Evolutionary conservation across 2,888 invertebrate genomes (phyloP), one percentile per base, ranked within the genome.

Genomic region (Ptychoptera albimana): DNA sequence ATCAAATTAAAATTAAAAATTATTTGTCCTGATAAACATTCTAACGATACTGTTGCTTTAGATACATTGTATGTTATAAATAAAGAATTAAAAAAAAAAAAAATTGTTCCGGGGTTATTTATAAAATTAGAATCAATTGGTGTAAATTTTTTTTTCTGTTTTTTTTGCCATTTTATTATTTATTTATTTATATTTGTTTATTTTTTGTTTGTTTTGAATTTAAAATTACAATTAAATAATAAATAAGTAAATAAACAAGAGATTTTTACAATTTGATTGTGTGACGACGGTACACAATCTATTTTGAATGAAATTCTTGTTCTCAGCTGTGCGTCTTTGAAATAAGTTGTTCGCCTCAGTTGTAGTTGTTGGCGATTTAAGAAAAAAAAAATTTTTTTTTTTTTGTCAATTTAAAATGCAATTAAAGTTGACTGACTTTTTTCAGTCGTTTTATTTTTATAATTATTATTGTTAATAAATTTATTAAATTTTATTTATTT

Each of bases 231-330:
- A 23, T 23, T 23, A 23, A 39, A 30, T 39, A 29, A 13, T 30
- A 39, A 39, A 39, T 23, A 9, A 16, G 29, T n/a, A 39, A 39
- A 39, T 9, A 39, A 39, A 34, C n/a, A 29, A 39, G 38, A 39
- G 38, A 39, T 39, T 13, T 39, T 23, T 39, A 12, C 39, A 39
- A 30, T 39, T 39, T 39, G 39, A 29, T 39, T 13, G 39, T 30
- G 29, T 29, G 30, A 29, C 29, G n/a, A 39, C 23, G 38, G 38
- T 39, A 39, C 38, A 39, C 29, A 39, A 39, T 30, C 30, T 39
- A 39, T 30, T 30, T 30, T 39, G 29, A 39, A 39, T 30, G 30
- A 38, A 37, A 37, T 23, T 23, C 23, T 23, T 23, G 7, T 23
- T 23, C 23, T 23, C 23, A 23, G 23, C 23, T 23, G 23, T 23